Conservation (phyloP, 2,797 vertebrate genomes). For the Graptemys geographica region DNA sequence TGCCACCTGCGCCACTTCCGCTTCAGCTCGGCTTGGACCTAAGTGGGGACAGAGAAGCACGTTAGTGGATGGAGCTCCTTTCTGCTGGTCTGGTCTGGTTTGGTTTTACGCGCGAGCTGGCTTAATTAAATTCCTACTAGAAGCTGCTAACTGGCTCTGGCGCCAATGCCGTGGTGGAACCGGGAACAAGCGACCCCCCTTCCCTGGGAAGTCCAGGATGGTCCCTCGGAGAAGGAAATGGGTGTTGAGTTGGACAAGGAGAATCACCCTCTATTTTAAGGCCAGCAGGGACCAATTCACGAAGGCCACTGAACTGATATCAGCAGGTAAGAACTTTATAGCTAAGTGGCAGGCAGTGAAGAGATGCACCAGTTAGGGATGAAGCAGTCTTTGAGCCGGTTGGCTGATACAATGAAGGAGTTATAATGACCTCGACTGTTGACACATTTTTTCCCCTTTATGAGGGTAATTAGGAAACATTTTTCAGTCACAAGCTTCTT, state of each 20-base stretch:
- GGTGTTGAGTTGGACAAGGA: neutral
- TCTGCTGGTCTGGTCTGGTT: neutral
- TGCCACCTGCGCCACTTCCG: slow-evolving; percentile 97
- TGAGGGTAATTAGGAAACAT: neutral
- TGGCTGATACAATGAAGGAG: neutral
- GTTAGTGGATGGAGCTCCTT: neutral
- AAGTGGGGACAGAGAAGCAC: neutral
- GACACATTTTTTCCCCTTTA: fast-evolving
- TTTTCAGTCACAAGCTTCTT: neutral
- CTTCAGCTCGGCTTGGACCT: slow-evolving; percentile 97
- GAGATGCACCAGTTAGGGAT: neutral
- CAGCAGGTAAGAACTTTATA: neutral
- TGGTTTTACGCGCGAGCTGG: fast-evolving
- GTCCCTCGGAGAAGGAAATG: neutral
- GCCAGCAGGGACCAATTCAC: neutral
- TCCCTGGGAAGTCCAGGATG: neutral
- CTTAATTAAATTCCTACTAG: neutral
- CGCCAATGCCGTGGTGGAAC: neutral
- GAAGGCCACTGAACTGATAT: neutral
- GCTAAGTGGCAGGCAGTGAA: neutral
- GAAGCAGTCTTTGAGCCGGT: neutral
- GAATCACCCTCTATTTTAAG: neutral
- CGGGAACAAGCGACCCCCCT: neutral
- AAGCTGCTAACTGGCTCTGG: neutral
- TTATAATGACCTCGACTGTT: neutral